Base-by-base conservation (phyloP, 2,797 vertebrate genomes). In the Arctocebus calabarensis region DNA sequence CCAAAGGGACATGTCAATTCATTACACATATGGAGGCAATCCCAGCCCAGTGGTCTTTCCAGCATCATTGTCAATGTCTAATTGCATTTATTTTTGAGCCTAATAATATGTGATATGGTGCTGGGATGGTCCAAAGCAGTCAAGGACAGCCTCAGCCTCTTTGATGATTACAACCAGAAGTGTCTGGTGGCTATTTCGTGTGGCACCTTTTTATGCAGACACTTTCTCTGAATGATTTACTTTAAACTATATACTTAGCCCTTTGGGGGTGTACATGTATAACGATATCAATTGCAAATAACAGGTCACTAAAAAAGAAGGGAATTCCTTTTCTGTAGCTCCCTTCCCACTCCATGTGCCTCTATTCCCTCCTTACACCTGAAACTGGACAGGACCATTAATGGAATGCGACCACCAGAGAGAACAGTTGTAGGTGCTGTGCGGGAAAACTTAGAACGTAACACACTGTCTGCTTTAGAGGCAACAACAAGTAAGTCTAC, bases 401-500 rank as follows among this genome's bases (percentile, higher is more conserved):
- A 81, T 74, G 75, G 91, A 87, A 71, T 10, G 22, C 77, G 86
- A 4, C 74, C 32, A 40, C 52, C 48, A 64, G 34, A 45, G 84
- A 94, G 79, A 91, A 45, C 59, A 45, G 82, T 70, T 52, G 29
- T 52, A 78, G 64, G 92, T 90, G 48, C 37, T 52, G 8, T 29
- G 52, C 45, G 68, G 79, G 87, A 94, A 87, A 37, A 82, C 34
- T 61, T 37, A 77, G 71, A 43, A 68, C 37, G 66, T 94, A 57
- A 52, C 55, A 8, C 9, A 7, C 40, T 87, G 52, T 25, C 23
- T 86, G 19, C 66, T 73, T 75, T 52, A 70, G 71, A 95, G 68
- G 66, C 61, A 66, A 88, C 94, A 95, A 82, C 74, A 93, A 94
- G 59, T 68, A 93, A 94, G 59, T 68, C 83, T 86, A 55, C 71